phyloP scores from a whole-genome alignment of 2,797 vertebrate genomes.

The Peromyscus attwateri region DNA sequence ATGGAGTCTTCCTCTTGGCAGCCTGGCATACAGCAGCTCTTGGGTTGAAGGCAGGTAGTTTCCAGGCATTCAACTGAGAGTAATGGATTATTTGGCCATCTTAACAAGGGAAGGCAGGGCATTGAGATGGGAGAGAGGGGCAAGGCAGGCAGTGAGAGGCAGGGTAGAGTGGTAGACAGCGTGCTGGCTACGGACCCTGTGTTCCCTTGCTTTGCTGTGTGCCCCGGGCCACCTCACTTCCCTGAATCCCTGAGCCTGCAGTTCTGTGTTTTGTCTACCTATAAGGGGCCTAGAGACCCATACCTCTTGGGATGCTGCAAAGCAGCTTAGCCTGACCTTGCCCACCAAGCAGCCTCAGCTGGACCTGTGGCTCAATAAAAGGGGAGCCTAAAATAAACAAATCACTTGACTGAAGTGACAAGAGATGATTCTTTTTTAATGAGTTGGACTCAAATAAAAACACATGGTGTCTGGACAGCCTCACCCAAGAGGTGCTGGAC shows the following conservation, averaged over 20 bases:
- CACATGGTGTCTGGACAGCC: conserved; percentile 84
- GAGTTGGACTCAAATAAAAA: conserved; percentile 87
- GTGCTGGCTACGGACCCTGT: conserved; percentile 72
- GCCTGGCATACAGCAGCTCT: conserved; percentile 72
- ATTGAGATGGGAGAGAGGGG: conserved; percentile 60
- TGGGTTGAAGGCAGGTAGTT: conserved; percentile 75
- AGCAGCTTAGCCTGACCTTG: conserved; percentile 49
- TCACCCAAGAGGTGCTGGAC: conserved; percentile 86
- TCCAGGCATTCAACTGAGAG: conserved; percentile 78
- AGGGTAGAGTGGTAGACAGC: conserved; percentile 61
- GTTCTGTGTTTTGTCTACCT: conserved; percentile 51
- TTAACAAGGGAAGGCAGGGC: conserved; percentile 67
- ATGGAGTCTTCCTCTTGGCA: conserved; percentile 51
- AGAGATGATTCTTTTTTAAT: conserved; percentile 87
- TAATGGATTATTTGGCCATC: conserved; percentile 83
- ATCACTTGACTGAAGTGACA: conserved; percentile 84
- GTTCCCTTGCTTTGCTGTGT: conserved; percentile 61
- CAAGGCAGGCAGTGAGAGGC: conserved; percentile 77
- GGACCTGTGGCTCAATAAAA: conserved; percentile 70
- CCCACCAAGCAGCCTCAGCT: conserved; percentile 57
- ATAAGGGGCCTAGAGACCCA: conserved; percentile 14
- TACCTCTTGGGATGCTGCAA: conserved; percentile 27
- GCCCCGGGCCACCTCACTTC: conserved; percentile 48
- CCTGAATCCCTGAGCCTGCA: conserved; percentile 32
- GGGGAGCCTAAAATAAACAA: conserved; percentile 85